Evolutionary conservation across 1,140 invertebrate genomes (phyloP).

Genomic region (Drosophila pseudoobscura): DNA sequence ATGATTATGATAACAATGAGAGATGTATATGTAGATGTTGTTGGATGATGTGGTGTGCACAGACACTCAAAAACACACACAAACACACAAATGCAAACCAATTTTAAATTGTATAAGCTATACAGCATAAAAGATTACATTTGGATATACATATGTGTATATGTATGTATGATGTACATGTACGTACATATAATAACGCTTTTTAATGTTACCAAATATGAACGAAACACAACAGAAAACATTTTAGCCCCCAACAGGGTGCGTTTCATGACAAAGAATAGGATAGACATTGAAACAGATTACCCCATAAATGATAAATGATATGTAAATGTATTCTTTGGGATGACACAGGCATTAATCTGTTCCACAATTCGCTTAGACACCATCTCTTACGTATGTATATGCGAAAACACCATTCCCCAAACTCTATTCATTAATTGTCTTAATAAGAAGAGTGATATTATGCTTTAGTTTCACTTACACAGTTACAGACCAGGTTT

Average conservation of each 20-base stretch:
- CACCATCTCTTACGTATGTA: not conserved
- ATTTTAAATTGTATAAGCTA: conserved; percentile 56
- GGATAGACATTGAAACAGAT: no score
- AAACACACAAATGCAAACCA: conserved; percentile 34
- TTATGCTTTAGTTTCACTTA: no score
- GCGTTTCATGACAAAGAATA: conserved; percentile 16
- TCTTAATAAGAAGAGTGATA: not conserved
- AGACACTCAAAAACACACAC: conserved; percentile 11
- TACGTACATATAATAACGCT: conserved; percentile 20
- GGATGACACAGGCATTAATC: no score
- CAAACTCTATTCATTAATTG: conserved; percentile 3
- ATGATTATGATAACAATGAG: not conserved
- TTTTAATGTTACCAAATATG: conserved; percentile 31
- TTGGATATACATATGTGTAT: conserved; percentile 16
- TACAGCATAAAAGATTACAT: conserved; percentile 14
- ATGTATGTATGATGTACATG: not conserved
- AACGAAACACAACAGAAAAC: conserved; percentile 1
- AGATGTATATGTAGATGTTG: not conserved
- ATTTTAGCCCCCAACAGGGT: conserved; percentile 2
- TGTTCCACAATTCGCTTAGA: no score
- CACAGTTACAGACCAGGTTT: no score
- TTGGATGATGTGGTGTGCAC: conserved; percentile 6
- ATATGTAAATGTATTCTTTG: not conserved
- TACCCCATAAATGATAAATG: not conserved
- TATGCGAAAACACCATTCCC: not conserved